These are phyloP conservation scores for Podabrus alpinus DNA, from an alignment of 2,888 invertebrate genomes.

Conservation along the genomic window DNA sequence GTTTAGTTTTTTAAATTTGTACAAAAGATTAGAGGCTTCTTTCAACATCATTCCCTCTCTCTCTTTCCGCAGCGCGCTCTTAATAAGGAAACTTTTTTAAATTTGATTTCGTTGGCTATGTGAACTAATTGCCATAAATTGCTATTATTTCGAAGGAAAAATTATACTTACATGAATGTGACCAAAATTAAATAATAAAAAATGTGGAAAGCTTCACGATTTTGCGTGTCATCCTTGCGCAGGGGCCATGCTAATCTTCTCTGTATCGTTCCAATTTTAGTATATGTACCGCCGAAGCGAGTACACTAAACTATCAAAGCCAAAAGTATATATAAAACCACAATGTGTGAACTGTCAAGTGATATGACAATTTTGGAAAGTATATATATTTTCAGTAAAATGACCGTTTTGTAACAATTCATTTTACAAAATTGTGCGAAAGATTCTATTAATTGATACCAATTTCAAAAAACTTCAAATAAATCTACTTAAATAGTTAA, in stretches of 20 bases:
- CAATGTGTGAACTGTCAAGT: rapidly evolving
- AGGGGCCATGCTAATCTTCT: slow-evolving; percentile 93
- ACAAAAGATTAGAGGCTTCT: too few species aligned
- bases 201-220: slow-evolving; percentile 88
- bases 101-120: too few species aligned
- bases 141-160: too few species aligned
- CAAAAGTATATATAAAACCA: neutral
- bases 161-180: too few species aligned
- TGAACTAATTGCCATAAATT: too few species aligned
- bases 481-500: neutral
- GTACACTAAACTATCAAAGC: slow-evolving; percentile 53
- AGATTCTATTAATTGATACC: neutral
- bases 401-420: neutral
- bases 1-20: too few species aligned
- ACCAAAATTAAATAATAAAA: too few species aligned
- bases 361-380: neutral
- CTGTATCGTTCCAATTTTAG: slow-evolving; percentile 92
- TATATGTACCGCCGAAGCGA: slow-evolving; percentile 80
- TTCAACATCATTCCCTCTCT: too few species aligned
- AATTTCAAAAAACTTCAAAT: neutral
- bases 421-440: neutral
- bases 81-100: too few species aligned
- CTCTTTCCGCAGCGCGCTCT: too few species aligned
- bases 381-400: neutral
- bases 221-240: slow-evolving; percentile 93